Base-by-base conservation (phyloP, 2,797 vertebrate species). In the Micrastur ruficollis region DNA sequence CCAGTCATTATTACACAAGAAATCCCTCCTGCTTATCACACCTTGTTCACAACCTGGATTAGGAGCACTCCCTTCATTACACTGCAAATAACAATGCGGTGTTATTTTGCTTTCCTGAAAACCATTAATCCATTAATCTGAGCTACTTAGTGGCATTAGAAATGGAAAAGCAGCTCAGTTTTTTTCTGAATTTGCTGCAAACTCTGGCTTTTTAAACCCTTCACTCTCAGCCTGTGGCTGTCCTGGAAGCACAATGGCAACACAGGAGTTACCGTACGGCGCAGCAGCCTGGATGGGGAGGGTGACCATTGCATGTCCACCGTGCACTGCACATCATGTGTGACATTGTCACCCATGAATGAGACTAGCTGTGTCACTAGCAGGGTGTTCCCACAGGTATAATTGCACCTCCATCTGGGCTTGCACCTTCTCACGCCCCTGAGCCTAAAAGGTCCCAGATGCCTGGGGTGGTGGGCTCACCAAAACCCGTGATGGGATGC, bases 291-390 rank as follows among this genome's bases (percentile, higher is more conserved):
- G 25, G 67, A 29, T 4, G 34, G 9, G 0, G 3, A 12, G 13
- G 55, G 15, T 21, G 26, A 34, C 16, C 0, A 0, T 2, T 31
- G 29, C 8, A 2, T 6, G 29, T 31, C 25, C 12, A 9, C 63
- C 1, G 0, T 3, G 14, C 5, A 11, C 25, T 52, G 14, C 27
- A 7, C 0, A 0, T 19, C 0, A 0, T 13, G 8, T 11, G 36
- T 53, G 81, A 65, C 58, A 6, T 0, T 31, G 55, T 52, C 78
- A 61, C 20, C 21, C 40, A 6, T 0, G 19, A 56, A 8, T 9
- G 68, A 38, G 16, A 25, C 23, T 12, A 0, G 9, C 23, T 36
- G 2, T 42, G n/a, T 12, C 73, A 38, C 47, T 36, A 55, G 50
- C 47, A 55, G 63, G 11, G 6, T 47, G 32, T 14, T 66, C 32